Conservation (phyloP, 2,888 invertebrate genomes). For the Physocephala rufipes region DNA sequence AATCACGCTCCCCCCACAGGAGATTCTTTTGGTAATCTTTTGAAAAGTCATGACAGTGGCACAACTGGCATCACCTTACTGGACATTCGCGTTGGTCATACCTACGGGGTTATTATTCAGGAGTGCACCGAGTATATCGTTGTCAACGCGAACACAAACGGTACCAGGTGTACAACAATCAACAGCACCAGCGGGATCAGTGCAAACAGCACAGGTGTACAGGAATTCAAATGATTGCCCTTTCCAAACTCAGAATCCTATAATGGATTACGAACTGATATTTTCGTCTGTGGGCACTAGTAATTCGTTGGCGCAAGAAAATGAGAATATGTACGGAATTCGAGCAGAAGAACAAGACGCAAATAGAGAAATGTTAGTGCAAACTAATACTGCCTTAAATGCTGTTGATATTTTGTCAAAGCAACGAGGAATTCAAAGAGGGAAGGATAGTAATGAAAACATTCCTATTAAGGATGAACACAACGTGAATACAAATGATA, state of each 20-base stretch:
- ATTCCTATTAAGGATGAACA: background rate
- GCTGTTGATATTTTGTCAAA: background rate
- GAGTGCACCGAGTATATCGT: too few relatives aligned
- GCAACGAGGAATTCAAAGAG: background rate
- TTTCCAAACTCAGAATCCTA: background rate
- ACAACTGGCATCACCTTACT: slow-evolving; percentile 45
- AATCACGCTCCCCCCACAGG: slow-evolving; percentile 8
- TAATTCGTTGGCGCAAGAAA: slow-evolving; percentile 11
- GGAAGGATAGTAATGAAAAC: background rate
- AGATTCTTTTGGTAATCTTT: background rate
- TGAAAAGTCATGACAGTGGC: background rate
- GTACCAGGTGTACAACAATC: too few relatives aligned
- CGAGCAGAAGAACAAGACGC: slow-evolving; percentile 37
- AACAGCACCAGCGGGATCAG: slow-evolving; percentile 50
- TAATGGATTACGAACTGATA: background rate
- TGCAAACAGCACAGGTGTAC: too few relatives aligned
- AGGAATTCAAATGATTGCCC: too few relatives aligned
- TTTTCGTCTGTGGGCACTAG: too few relatives aligned
- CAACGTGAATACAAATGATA: background rate
- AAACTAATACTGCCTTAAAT: slow-evolving; percentile 16
- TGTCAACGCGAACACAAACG: too few relatives aligned
- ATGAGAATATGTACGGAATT: slow-evolving; percentile 35
- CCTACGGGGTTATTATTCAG: too few relatives aligned
- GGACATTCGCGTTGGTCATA: slow-evolving; percentile 54
- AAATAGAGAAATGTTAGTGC: background rate